A percentile compares a stretch with the other conserved stretches of the same genome.
These are phyloP conservation scores for Halotydeus destructor DNA, from an alignment of 1,140 invertebrate genomes.

Conservation along the genomic window DNA sequence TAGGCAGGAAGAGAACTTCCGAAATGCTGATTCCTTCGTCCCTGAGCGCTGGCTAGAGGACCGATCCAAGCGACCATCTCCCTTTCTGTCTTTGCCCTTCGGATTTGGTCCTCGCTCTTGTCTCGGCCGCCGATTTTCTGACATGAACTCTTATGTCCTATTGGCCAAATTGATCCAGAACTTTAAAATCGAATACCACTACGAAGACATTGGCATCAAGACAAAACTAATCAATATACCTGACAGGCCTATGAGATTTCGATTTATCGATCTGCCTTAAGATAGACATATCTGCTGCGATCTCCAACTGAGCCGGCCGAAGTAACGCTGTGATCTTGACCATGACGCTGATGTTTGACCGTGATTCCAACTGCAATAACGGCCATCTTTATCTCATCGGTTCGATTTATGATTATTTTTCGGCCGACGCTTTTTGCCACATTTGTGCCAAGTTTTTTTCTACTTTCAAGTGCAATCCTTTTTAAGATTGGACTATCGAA, in stretches of 20 bases:
- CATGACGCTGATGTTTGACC: too few species aligned
- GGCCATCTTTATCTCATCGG: too few species aligned
- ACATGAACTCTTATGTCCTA: conserved; percentile 57
- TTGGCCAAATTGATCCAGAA: conserved; percentile 19
- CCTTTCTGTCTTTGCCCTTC: conserved; percentile 55
- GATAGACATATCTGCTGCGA: background rate
- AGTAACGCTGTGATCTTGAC: too few species aligned
- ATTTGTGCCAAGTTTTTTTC: too few species aligned
- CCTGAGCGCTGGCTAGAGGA: conserved; percentile 49
- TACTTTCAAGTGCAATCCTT: too few species aligned
- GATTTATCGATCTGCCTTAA: conserved; percentile 19
- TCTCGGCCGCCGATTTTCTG: conserved; percentile 53
- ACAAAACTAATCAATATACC: conserved; percentile 24
- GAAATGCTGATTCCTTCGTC: conserved; percentile 19
- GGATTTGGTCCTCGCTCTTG: conserved; percentile 62
- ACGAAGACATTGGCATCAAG: conserved; percentile 20
- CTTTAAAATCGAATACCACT: conserved; percentile 24
- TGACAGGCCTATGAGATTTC: conserved; percentile 22
- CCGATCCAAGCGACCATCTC: conserved; percentile 17
- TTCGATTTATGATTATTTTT: too few species aligned
- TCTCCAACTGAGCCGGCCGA: too few species aligned
- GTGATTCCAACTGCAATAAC: too few species aligned
- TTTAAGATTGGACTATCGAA: too few species aligned
- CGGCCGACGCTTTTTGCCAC: too few species aligned
- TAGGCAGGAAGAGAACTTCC: conserved; percentile 14